A percentile compares a stretch with the other conserved stretches of the same genome.
These are phyloP conservation scores for Perca fluviatilis DNA, from an alignment of 2,113 vertebrate genomes.

Conservation along the genomic window DNA sequence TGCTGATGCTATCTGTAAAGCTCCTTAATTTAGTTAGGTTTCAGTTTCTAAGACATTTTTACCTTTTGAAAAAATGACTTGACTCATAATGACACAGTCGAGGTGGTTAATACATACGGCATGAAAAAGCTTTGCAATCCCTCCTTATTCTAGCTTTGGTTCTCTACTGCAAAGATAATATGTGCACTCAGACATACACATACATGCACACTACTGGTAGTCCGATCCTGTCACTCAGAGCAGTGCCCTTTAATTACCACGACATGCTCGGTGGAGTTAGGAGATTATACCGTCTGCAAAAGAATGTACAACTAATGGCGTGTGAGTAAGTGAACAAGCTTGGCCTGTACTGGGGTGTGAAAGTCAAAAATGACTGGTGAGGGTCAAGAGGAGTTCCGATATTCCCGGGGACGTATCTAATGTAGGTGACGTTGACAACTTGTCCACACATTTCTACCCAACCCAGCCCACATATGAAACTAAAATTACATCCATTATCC, in stretches of 20 bases:
- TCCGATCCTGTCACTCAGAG: conserved; percentile 22
- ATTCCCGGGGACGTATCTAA: neutral
- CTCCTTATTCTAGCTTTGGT: neutral
- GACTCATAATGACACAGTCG: neutral
- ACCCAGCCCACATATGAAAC: neutral
- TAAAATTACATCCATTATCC: conserved; percentile 5
- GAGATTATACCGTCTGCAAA: conserved; percentile 37
- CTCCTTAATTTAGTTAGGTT: conserved; percentile 3
- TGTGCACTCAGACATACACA: neutral
- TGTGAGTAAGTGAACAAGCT: conserved; percentile 10
- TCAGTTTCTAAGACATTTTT: neutral
- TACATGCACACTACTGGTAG: conserved; percentile 7
- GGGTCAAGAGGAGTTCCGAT: neutral
- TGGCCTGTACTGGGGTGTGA: neutral
- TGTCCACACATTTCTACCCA: neutral
- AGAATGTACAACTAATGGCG: conserved; percentile 24
- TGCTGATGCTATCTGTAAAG: conserved; percentile 14
- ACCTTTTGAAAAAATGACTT: neutral
- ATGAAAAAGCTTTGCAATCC: neutral
- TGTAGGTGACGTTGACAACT: neutral
- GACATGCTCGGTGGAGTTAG: conserved; percentile 34
- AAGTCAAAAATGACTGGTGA: conserved; percentile 28
- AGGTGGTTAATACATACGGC: neutral
- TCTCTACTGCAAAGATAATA: neutral
- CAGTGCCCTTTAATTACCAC: conserved; percentile 36